These are phyloP conservation scores for Notodonta dromedarius DNA, from an alignment of 2,888 invertebrate genomes.

Conservation along the genomic window DNA sequence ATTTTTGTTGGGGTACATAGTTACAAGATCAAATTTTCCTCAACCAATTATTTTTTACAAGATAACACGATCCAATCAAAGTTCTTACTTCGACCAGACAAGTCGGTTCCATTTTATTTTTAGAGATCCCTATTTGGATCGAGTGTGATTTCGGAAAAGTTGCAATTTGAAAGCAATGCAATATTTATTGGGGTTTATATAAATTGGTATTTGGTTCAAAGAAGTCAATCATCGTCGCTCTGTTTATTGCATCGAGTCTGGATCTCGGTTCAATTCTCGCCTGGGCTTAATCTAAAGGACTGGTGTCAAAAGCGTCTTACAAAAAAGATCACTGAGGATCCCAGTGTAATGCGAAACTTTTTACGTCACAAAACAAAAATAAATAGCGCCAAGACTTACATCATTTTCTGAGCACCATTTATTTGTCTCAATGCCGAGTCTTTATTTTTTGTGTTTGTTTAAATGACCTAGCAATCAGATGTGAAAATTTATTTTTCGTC, in stretches of 20 bases:
- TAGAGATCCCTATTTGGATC: constrained; percentile 18
- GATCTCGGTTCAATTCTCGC: constrained; percentile 4
- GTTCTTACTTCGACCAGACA: neutral
- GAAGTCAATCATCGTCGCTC: constrained; percentile 23
- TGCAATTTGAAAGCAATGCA: constrained; percentile 43
- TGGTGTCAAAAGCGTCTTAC: neutral
- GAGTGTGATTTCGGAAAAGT: constrained; percentile 29
- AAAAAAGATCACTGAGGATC: constrained; percentile 1
- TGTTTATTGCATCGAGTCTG: constrained; percentile 3
- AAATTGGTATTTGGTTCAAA: constrained; percentile 34
- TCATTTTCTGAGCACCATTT: constrained; percentile 1
- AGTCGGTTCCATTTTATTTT: constrained; percentile 22
- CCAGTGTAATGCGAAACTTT: neutral
- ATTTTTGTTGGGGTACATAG: too few relatives aligned
- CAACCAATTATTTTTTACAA: neutral
- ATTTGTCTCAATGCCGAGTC: neutral
- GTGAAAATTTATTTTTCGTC: neutral
- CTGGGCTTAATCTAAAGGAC: neutral
- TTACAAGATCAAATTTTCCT: neutral
- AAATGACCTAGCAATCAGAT: neutral
- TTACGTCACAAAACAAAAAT: neutral
- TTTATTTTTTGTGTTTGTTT: neutral
- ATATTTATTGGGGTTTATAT: constrained; percentile 40
- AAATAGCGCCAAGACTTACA: neutral
- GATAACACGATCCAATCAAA: neutral